Evolutionary conservation across 2,888 invertebrate genomes (phyloP), one percentile per base, ranked within the genome.

Genomic region (Eremobia ochroleuca): DNA sequence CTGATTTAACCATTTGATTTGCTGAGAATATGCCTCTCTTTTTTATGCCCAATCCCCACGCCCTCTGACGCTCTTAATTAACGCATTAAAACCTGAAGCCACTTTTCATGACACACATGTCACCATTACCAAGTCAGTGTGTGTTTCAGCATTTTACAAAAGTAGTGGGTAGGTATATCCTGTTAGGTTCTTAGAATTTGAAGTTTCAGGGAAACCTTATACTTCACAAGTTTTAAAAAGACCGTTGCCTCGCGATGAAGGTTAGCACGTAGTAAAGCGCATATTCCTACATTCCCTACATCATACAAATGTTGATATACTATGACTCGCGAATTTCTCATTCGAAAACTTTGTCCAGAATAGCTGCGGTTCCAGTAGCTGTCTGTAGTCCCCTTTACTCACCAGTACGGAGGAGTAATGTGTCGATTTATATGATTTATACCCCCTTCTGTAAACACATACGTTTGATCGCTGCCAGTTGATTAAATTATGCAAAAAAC

Each of bases 401-500:
- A 34, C 37, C 65, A 76, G 83, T 83, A 78, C 76, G 72, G 78
- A 80, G 83, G 79, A 89, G 88, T 89, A 88, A 89, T 89, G 87
- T 86, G 87, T 88, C 88, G 87, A 89, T 89, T 89, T 89, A 77
- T 89, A 89, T 89, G 89, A 89, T 89, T 85, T 88, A 89, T 86
- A 78, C 37, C 61, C 72, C 67, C 77, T 83, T 85, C 86, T 83
- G 86, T 89, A 89, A 88, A 87, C 88, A 88, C 81, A 88, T 88
- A 87, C 83, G 87, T 88, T 88, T 87, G 88, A 85, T 86, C 85
- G 82, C 78, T 78, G 71, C 78, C 69, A 87, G 86, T 87, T 87
- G 88, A 89, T 89, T 88, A 85, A 86, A 89, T 89, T 89, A 89
- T 89, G 87, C 89, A 89, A 89, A 89, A 89, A 89, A 85, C 87